These are phyloP conservation scores for Macrophya alboannulata DNA, from an alignment of 2,888 invertebrate species.

Conservation along the genomic window DNA sequence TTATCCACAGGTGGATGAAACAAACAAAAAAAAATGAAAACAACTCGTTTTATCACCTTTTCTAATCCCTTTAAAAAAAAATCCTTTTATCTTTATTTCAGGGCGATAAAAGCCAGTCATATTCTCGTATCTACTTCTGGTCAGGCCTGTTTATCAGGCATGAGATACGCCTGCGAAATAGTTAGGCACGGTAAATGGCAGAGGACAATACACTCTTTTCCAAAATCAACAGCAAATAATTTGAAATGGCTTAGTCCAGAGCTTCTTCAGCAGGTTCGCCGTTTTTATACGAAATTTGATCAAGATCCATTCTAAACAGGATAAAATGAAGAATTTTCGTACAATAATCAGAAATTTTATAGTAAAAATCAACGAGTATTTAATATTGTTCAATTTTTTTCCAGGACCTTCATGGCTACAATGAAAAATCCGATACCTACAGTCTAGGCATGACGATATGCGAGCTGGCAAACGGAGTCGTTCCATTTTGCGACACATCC, in stretches of 20 bases:
- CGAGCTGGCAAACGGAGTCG: constrained; percentile 94
- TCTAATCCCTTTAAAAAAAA: constrained; percentile 12
- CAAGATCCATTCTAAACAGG: neutral
- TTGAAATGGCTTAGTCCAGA: constrained; percentile 97
- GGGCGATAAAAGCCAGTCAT: constrained; percentile 92
- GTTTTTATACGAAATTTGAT: neutral
- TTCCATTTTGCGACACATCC: constrained; percentile 92
- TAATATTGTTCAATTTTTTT: constrained; percentile 59
- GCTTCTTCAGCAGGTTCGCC: constrained; percentile 89
- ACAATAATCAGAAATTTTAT: neutral
- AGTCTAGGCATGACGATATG: constrained; percentile 94
- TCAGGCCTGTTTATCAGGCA: constrained; percentile 88
- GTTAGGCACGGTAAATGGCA: constrained; percentile 88
- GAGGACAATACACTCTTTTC: constrained; percentile 88
- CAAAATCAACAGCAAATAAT: constrained; percentile 86
- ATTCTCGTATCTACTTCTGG: constrained; percentile 89
- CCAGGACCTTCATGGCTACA: constrained; percentile 92
- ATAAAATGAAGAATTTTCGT: neutral
- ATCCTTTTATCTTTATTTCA: constrained; percentile 72
- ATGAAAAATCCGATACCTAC: constrained; percentile 95
- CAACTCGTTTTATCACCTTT: constrained; percentile 1
- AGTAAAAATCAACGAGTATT: neutral
- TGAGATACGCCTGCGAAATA: constrained; percentile 90
- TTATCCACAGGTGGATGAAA: constrained; percentile 89
- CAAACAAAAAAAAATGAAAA: constrained; percentile 60